phyloP scores from a whole-genome alignment of 2,888 invertebrate species.

The Tetrapedia diversipes region DNA sequence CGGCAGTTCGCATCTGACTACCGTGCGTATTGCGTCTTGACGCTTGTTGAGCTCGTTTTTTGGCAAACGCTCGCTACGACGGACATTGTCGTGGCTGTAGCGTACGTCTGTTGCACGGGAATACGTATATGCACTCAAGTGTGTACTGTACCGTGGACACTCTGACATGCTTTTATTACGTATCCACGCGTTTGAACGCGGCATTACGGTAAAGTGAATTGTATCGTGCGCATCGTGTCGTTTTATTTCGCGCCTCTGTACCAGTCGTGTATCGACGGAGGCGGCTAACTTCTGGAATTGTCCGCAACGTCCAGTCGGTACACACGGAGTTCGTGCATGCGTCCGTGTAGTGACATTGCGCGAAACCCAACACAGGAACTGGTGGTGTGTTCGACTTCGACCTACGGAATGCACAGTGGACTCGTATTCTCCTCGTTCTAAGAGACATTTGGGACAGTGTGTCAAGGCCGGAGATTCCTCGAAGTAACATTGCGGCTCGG shows the following conservation, averaged over 20 bases:
- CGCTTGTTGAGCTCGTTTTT: not conserved
- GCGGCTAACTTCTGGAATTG: not conserved
- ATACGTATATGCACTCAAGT: not conserved
- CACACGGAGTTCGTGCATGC: not conserved
- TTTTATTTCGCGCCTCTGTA: not conserved
- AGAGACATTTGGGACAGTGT: conserved; percentile 64
- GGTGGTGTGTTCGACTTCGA: too few species aligned
- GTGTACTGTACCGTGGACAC: not conserved
- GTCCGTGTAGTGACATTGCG: not conserved
- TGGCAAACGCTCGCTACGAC: not conserved
- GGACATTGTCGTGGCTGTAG: too few species aligned
- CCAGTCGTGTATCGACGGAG: not conserved
- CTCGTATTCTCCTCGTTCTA: conserved; percentile 20
- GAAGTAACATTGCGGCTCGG: conserved; percentile 19
- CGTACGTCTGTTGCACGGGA: not conserved
- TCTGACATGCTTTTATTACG: not conserved
- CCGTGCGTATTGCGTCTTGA: conserved; percentile 58
- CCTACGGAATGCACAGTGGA: conserved; percentile 21
- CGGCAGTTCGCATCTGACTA: conserved; percentile 74
- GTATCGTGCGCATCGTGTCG: not conserved
- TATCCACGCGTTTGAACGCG: not conserved
- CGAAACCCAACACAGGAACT: not conserved
- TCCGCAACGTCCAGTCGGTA: not conserved
- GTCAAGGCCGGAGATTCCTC: conserved; percentile 65
- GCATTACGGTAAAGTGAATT: not conserved